Percentiles rank a stretch among this genome's conserved stretches.
phyloP scores from a whole-genome alignment of 2,888 invertebrate species.

The Branchellion lobata region DNA sequence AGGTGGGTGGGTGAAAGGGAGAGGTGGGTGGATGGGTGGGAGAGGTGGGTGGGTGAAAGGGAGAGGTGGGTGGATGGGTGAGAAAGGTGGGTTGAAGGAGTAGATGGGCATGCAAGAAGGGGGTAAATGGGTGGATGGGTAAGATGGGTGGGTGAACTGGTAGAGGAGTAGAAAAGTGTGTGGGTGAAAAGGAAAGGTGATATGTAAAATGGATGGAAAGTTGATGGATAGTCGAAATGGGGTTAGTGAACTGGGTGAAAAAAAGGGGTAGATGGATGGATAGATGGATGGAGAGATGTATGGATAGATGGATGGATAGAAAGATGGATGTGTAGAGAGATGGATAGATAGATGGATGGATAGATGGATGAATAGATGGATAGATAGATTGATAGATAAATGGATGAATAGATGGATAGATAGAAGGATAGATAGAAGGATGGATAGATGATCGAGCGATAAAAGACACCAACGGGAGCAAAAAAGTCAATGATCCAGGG shows the following conservation, averaged over 20 bases:
- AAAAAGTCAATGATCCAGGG: constrained; percentile 75
- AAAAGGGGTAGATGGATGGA: not conserved
- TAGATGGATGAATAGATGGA: not conserved
- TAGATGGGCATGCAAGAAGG: not conserved
- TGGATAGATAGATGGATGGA: not conserved
- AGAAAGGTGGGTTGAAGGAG: not conserved
- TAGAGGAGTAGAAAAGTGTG: not conserved
- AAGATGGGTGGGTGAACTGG: not conserved
- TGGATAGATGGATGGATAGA: not conserved
- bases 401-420: not conserved
- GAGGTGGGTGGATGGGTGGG: not conserved
- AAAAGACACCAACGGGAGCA: constrained; percentile 66
- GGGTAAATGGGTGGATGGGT: not conserved
- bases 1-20: not conserved
- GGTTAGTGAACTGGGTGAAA: no score
- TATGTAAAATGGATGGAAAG: no score
- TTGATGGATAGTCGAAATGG: no score
- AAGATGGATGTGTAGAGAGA: not conserved
- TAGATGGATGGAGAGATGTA: not conserved
- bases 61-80: not conserved
- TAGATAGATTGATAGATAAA: not conserved
- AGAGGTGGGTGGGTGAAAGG: not conserved
- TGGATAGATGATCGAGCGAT: no score
- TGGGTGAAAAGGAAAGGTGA: no score
- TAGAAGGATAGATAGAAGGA: not conserved